Percentiles rank a stretch among this genome's conserved stretches.
Evolutionary conservation across 2,113 vertebrate genomes (phyloP).

Genomic region (Blennius ocellaris): DNA sequence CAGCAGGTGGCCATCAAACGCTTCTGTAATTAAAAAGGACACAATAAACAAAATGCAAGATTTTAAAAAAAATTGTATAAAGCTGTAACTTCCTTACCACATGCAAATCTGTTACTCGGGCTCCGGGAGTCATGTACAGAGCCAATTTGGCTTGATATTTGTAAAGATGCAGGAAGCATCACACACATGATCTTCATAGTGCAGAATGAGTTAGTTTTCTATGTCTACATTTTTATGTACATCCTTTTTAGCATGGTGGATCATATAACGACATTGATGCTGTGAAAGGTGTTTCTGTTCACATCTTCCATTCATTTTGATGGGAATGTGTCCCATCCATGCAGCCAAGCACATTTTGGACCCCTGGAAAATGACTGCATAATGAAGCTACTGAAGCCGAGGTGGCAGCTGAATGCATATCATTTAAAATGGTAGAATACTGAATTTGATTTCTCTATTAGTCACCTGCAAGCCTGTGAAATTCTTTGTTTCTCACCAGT

Average conservation of each 20-base stretch:
- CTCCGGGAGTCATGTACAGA: not conserved
- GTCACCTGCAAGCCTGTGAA: too few relatives aligned
- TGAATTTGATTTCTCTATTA: too few relatives aligned
- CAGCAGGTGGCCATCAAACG: not conserved
- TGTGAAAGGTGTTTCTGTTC: not conserved
- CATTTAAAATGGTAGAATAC: not conserved
- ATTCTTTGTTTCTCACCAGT: too few relatives aligned
- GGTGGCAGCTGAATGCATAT: not conserved
- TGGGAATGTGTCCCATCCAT: not conserved
- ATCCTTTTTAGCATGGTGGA: not conserved
- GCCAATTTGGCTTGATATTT: slow-evolving; percentile 3
- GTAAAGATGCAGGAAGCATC: slow-evolving; percentile 8
- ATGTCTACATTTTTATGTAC: not conserved
- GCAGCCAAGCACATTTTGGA: slow-evolving; percentile 2
- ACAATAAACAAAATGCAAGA: not conserved
- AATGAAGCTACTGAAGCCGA: not conserved
- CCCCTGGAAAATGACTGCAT: not conserved
- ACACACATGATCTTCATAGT: too few relatives aligned
- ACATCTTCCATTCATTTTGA: slow-evolving; percentile 1
- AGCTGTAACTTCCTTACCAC: not conserved
- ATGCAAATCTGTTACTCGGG: not conserved
- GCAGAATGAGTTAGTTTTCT: not conserved
- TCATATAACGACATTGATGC: not conserved
- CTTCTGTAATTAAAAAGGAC: not conserved
- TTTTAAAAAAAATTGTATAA: too few relatives aligned